A percentile compares a stretch with the other conserved stretches of the same genome.
Evolutionary conservation across 1,140 invertebrate species (phyloP).

Genomic region (Diachasmimorpha longicaudata): DNA sequence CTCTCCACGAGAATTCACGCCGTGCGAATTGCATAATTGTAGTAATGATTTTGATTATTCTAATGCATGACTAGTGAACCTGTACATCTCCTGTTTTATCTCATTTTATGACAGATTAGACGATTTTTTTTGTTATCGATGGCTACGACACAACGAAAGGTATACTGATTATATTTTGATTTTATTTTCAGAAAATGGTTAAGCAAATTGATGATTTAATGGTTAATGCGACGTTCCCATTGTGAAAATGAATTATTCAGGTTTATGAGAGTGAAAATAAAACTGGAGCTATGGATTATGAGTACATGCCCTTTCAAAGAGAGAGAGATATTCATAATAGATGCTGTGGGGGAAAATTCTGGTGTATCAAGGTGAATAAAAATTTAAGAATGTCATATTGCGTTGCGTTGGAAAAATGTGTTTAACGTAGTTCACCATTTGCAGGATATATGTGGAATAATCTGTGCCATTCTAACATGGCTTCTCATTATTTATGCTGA

Average conservation of each 20-base stretch:
- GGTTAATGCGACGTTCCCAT: neutral
- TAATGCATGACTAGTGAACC: neutral
- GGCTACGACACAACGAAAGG: slow-evolving; percentile 11
- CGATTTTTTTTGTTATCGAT: neutral
- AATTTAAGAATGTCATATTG: too few species aligned
- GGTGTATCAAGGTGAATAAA: slow-evolving; percentile 75
- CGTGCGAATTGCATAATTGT: slow-evolving; percentile 23
- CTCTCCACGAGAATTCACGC: neutral
- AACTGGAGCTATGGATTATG: slow-evolving; percentile 66
- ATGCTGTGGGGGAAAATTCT: slow-evolving; percentile 77
- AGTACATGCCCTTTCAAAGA: slow-evolving; percentile 68
- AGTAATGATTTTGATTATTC: slow-evolving; percentile 1
- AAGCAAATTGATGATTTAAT: neutral
- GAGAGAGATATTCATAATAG: slow-evolving; percentile 79
- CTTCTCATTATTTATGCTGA: slow-evolving; percentile 93
- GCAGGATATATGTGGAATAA: slow-evolving; percentile 97
- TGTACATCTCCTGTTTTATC: neutral
- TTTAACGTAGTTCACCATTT: slow-evolving; percentile 40
- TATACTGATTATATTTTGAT: slow-evolving; percentile 7
- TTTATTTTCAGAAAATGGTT: slow-evolving; percentile 8
- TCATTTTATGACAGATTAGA: neutral
- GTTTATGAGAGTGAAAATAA: slow-evolving; percentile 10
- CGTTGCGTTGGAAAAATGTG: neutral
- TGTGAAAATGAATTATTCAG: slow-evolving; percentile 15
- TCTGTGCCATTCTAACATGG: slow-evolving; percentile 98